phyloP scores from a whole-genome alignment of 2,797 vertebrate genomes.

The Aselliscus stoliczkanus region DNA sequence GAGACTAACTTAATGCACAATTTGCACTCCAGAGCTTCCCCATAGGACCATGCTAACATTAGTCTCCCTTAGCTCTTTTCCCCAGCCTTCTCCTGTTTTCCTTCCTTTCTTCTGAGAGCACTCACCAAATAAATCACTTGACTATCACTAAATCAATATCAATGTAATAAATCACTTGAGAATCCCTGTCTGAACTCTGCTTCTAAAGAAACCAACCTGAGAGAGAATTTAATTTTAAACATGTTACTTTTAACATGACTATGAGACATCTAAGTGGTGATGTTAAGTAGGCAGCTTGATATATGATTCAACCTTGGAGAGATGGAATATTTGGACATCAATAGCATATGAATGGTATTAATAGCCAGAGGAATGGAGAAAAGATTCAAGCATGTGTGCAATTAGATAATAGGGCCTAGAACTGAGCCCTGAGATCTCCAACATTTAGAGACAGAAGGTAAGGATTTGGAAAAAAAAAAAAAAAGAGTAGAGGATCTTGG shows the following conservation, averaged over 20 bases:
- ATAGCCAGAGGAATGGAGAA: not conserved
- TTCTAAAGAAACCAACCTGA: conserved; percentile 3
- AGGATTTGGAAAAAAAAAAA: not conserved
- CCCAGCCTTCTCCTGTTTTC: not conserved
- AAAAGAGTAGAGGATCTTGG: not conserved
- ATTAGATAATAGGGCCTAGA: not conserved
- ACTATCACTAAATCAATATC: conserved; percentile 6
- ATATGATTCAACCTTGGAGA: not conserved
- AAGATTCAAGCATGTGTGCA: not conserved
- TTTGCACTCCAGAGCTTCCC: not conserved
- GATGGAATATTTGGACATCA: not conserved
- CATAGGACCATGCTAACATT: not conserved
- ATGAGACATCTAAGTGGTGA: not conserved
- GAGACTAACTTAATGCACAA: not conserved
- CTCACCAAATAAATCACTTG: conserved; percentile 8
- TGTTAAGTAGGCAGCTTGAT: not conserved
- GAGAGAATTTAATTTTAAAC: conserved; percentile 33
- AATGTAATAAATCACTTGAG: conserved; percentile 24
- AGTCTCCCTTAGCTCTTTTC: not conserved
- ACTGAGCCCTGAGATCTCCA: not conserved
- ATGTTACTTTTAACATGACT: not conserved
- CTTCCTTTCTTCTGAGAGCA: not conserved
- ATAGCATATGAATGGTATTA: not conserved
- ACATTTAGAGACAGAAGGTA: not conserved
- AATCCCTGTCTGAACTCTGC: not conserved